Evolutionary conservation across 1,140 invertebrate genomes (phyloP).

Genomic region (Dendroctonus valens): DNA sequence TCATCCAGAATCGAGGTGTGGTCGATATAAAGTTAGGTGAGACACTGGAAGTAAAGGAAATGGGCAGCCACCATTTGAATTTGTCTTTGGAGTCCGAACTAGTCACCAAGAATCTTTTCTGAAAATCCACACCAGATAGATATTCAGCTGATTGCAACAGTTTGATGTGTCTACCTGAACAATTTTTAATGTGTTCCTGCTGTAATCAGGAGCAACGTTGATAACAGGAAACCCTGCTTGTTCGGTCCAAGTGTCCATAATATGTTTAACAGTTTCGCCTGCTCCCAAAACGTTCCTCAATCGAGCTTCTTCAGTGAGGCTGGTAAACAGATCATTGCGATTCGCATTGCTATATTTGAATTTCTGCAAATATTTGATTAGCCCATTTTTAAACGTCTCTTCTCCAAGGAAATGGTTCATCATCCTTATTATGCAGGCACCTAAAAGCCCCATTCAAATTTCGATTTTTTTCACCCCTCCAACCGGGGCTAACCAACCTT

Average conservation of each 20-base stretch:
- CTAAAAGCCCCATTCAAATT: conserved; percentile 40
- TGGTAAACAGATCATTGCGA: conserved; percentile 69
- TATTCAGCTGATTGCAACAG: not conserved
- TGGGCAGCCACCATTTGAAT: conserved; percentile 57
- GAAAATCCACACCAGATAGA: conserved; percentile 15
- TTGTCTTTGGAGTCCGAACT: conserved; percentile 32
- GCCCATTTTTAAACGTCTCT: conserved; percentile 65
- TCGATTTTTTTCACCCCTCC: not conserved
- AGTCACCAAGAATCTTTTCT: conserved; percentile 56
- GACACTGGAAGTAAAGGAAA: conserved; percentile 55
- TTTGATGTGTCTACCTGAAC: conserved; percentile 53
- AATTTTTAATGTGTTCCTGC: conserved; percentile 51
- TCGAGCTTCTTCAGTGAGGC: conserved; percentile 58
- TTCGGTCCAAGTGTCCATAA: conserved; percentile 82
- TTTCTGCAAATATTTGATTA: conserved; percentile 60
- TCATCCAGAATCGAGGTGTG: conserved; percentile 45
- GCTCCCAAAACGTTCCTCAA: conserved; percentile 50
- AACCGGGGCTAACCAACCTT: conserved; percentile 56
- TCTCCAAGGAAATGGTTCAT: conserved; percentile 72
- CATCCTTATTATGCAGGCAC: conserved; percentile 78
- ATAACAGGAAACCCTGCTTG: conserved; percentile 83
- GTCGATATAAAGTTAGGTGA: conserved; percentile 47
- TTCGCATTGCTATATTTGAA: conserved; percentile 65
- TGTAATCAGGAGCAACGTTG: conserved; percentile 57
- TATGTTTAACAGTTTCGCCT: conserved; percentile 59